These are phyloP conservation scores for Microctonus aethiopoides DNA, from an alignment of 2,888 invertebrate genomes.

Conservation along the genomic window DNA sequence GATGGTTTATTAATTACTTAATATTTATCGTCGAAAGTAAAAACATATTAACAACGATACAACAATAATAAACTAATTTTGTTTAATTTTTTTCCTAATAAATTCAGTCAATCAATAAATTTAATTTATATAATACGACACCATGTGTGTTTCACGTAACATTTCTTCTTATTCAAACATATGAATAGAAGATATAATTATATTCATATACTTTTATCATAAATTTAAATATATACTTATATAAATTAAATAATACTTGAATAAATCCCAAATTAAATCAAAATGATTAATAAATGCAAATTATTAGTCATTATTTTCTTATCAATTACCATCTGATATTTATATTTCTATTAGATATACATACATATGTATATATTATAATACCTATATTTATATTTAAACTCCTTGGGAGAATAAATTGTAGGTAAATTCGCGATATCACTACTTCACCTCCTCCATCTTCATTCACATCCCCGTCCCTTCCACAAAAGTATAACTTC, in stretches of 20 bases:
- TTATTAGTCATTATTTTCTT: not conserved
- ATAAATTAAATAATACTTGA: not conserved
- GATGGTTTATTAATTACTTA: slow-evolving; percentile 15
- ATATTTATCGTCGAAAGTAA: not conserved
- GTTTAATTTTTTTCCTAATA: not conserved
- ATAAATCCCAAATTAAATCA: no score
- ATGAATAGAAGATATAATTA: no score
- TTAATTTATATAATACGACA: not conserved
- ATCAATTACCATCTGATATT: not conserved
- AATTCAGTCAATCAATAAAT: not conserved
- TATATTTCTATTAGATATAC: no score
- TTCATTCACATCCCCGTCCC: not conserved
- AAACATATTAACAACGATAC: slow-evolving; percentile 4
- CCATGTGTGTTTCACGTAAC: no score
- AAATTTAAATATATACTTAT: not conserved
- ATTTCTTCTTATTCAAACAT: no score
- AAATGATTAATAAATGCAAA: not conserved
- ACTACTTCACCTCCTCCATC: not conserved
- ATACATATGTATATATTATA: no score
- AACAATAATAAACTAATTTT: not conserved
- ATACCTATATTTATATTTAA: not conserved
- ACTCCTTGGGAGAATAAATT: not conserved
- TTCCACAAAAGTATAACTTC: not conserved
- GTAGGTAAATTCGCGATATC: no score
- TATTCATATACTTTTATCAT: no score